phyloP scores from a whole-genome alignment of 2,113 vertebrate species.

The Forbesichthys papilliferus region DNA sequence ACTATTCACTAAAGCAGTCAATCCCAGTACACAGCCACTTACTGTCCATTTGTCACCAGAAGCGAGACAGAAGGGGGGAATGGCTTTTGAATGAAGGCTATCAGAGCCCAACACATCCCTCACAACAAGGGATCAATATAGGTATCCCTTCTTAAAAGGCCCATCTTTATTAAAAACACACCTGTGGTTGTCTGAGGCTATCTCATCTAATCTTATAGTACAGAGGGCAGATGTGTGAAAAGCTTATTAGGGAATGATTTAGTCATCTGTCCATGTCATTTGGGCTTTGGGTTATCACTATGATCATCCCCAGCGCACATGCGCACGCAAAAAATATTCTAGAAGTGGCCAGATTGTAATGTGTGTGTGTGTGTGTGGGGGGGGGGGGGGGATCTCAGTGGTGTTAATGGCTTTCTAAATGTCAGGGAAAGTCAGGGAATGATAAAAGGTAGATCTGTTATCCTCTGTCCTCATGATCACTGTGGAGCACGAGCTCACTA shows the following conservation, averaged over 20 bases:
- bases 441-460: slow-evolving; percentile 82
- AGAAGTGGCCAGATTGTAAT: slow-evolving; percentile 7
- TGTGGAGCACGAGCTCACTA: slow-evolving; percentile 46
- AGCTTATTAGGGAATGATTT: slow-evolving; percentile 75
- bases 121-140: slow-evolving; percentile 46
- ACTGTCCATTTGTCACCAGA: slow-evolving; percentile 54
- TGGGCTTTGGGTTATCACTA: slow-evolving; percentile 63
- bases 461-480: slow-evolving; percentile 77
- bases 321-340: neutral
- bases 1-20: slow-evolving; percentile 62
- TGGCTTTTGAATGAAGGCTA: slow-evolving; percentile 51
- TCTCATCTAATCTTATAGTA: slow-evolving; percentile 49
- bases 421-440: slow-evolving; percentile 83
- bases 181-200: slow-evolving; percentile 23
- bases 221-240: slow-evolving; percentile 55
- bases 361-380: slow-evolving; percentile 30
- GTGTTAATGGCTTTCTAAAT: slow-evolving; percentile 86
- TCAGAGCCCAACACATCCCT: slow-evolving; percentile 43
- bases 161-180: slow-evolving; percentile 31
- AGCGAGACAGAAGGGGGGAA: neutral
- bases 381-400: slow-evolving; percentile 65
- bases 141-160: slow-evolving; percentile 15
- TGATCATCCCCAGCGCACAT: slow-evolving; percentile 44
- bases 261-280: slow-evolving; percentile 64
- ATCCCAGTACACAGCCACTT: slow-evolving; percentile 62